These are phyloP conservation scores for Aphelinus atriplicis DNA, from an alignment of 1,140 invertebrate genomes.

Conservation along the genomic window DNA sequence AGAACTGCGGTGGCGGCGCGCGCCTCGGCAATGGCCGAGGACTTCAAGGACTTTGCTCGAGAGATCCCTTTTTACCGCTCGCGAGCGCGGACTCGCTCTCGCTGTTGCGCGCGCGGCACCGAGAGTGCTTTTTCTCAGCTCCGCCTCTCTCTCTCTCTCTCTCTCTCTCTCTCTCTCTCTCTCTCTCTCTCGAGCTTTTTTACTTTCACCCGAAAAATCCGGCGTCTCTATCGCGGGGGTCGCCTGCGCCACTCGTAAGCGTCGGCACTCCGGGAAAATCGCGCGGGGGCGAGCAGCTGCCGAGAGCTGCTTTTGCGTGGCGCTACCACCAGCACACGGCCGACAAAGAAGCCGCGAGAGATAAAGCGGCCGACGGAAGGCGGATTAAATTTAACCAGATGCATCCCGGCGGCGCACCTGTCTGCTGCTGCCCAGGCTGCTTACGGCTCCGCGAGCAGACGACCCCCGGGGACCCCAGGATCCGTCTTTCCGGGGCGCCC, in stretches of 20 bases:
- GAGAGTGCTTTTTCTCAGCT: constrained; percentile 5
- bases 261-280: no score
- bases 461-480: constrained; percentile 19
- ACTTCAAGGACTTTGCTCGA: constrained; percentile 26
- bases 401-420: not conserved
- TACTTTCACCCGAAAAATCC: constrained; percentile 19
- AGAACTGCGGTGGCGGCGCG: not conserved
- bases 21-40: not conserved
- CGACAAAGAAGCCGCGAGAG: constrained; percentile 4
- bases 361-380: constrained; percentile 20
- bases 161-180: not conserved
- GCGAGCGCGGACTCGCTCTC: not conserved
- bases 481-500: constrained; percentile 26
- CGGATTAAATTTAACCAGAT: constrained; percentile 31
- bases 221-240: not conserved
- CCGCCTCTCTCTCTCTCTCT: not conserved
- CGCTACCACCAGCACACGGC: not conserved
- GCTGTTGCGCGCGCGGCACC: not conserved
- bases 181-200: not conserved
- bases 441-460: constrained; percentile 33
- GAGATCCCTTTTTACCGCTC: no score
- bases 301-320: constrained; percentile 24
- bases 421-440: constrained; percentile 30
- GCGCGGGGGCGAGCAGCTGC: not conserved
- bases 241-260: no score